Conservation (phyloP, 2,888 invertebrate genomes). For the Polietes domitor region DNA sequence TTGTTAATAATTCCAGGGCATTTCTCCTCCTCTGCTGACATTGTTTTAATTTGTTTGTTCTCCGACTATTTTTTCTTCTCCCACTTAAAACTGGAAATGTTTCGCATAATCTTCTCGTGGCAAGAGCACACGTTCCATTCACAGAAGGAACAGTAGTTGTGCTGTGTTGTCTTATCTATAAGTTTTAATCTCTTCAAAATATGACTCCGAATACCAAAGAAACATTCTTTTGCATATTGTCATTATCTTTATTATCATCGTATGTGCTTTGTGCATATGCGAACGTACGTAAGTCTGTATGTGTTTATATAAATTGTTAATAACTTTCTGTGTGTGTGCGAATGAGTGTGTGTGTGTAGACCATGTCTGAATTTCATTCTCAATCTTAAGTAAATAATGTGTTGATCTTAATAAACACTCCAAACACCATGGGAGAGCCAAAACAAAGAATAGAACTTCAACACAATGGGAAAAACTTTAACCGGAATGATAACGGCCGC, state of each 20-base stretch:
- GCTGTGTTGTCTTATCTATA: background rate
- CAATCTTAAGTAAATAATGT: slow-evolving; percentile 50
- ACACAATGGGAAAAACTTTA: slow-evolving; percentile 30
- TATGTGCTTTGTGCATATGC: background rate
- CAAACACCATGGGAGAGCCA: slow-evolving; percentile 33
- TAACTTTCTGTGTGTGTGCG: slow-evolving; percentile 14
- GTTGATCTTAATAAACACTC: slow-evolving; percentile 52
- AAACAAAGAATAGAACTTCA: background rate
- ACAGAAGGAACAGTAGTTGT: background rate
- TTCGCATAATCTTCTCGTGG: background rate
- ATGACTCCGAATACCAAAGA: background rate
- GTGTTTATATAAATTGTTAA: slow-evolving; percentile 1
- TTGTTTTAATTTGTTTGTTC: background rate
- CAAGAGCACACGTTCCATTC: background rate
- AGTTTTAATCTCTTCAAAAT: slow-evolving; percentile 21
- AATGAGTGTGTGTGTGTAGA: too few species aligned
- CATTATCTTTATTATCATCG: slow-evolving; percentile 33
- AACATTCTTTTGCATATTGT: slow-evolving; percentile 10
- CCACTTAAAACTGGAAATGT: background rate
- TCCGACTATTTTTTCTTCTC: background rate
- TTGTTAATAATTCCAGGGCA: too few species aligned
- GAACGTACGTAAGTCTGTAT: background rate
- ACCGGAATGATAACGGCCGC: background rate
- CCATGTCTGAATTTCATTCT: background rate
- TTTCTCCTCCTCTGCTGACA: too few species aligned